phyloP scores from a whole-genome alignment of 1,140 invertebrate species.

The Papilio polytes region DNA sequence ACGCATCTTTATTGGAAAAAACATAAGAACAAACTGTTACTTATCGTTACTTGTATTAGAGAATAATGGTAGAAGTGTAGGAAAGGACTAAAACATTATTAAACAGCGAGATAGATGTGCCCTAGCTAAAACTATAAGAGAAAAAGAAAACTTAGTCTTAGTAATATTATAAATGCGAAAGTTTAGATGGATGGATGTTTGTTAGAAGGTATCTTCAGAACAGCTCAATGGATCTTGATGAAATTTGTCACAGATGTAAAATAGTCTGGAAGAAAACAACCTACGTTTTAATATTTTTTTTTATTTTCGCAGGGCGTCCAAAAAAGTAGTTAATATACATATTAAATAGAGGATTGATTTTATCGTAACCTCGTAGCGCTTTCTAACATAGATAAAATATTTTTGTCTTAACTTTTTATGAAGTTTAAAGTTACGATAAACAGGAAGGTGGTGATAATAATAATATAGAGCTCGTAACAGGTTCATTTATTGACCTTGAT shows the following conservation, averaged over 20 bases:
- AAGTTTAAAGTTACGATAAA: background rate
- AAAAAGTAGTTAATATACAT: background rate
- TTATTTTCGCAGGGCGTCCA: no score
- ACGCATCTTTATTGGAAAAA: constrained; percentile 18
- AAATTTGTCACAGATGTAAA: no score
- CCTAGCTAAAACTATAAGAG: background rate
- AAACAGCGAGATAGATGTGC: background rate
- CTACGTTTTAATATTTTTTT: no score
- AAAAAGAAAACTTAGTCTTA: background rate
- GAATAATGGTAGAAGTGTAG: background rate
- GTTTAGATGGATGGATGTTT: no score
- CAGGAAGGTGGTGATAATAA: background rate
- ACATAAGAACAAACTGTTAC: background rate
- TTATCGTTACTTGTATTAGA: background rate
- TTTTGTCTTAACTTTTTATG: background rate
- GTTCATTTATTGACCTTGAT: background rate
- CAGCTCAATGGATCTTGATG: no score
- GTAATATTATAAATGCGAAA: no score
- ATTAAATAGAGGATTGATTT: no score
- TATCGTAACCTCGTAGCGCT: no score
- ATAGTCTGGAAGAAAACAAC: no score
- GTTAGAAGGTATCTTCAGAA: no score
- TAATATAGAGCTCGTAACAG: background rate
- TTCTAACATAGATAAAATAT: background rate
- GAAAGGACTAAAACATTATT: background rate